Conservation (phyloP, 2,113 vertebrate species). For the Eublepharis macularius region DNA sequence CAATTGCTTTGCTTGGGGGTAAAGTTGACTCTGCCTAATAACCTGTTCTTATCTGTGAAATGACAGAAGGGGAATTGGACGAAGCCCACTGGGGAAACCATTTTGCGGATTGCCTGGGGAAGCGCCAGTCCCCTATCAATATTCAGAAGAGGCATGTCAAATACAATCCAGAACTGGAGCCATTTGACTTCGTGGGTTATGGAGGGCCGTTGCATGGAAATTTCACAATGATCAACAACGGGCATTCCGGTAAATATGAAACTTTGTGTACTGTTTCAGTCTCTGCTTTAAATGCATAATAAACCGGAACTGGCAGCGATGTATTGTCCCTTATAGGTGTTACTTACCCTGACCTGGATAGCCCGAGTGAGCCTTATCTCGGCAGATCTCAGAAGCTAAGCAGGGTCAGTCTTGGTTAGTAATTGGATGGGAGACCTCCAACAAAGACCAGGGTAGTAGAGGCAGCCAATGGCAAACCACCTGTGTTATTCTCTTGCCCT, state of each 20-base stretch:
- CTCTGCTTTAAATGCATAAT: too few species aligned
- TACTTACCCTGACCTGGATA: too few species aligned
- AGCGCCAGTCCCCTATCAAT: constrained; percentile 86
- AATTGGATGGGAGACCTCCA: too few species aligned
- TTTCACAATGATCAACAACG: constrained; percentile 86
- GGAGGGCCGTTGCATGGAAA: constrained; percentile 51
- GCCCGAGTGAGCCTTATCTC: too few species aligned
- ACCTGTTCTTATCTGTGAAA: neutral
- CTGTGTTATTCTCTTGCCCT: too few species aligned
- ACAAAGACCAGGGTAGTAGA: too few species aligned
- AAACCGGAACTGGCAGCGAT: too few species aligned
- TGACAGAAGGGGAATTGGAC: constrained; percentile 77
- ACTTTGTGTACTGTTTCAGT: too few species aligned
- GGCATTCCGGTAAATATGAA: constrained; percentile 83
- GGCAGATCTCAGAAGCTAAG: too few species aligned
- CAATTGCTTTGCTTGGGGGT: neutral
- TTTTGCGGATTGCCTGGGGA: constrained; percentile 78
- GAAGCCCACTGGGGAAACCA: constrained; percentile 80
- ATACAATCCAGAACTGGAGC: constrained; percentile 72
- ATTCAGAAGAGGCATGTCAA: constrained; percentile 78
- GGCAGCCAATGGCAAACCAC: too few species aligned
- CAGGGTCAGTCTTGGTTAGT: too few species aligned
- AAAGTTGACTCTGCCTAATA: neutral
- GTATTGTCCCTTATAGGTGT: too few species aligned
- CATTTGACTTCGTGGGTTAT: constrained; percentile 79